A percentile compares a stretch with the other conserved stretches of the same genome.
Evolutionary conservation across 2,797 vertebrate genomes (phyloP).

Genomic region (Danio tinwini): DNA sequence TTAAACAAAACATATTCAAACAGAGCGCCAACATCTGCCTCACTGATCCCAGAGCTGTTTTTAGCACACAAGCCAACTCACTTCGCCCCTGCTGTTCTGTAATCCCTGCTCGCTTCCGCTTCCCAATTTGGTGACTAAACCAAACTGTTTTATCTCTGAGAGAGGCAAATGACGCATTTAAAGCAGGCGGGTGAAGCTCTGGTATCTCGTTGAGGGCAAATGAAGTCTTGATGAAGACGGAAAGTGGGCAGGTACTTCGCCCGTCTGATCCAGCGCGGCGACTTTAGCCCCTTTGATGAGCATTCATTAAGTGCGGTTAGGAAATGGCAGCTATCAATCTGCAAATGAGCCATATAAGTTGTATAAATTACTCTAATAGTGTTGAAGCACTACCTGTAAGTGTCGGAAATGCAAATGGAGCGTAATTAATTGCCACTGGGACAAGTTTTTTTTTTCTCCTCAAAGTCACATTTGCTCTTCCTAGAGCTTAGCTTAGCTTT

Average conservation of each 20-base stretch:
- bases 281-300: slow-evolving; percentile 68
- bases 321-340: slow-evolving; percentile 79
- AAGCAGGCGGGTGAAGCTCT: slow-evolving; percentile 48
- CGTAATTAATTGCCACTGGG: slow-evolving; percentile 61
- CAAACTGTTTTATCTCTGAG: slow-evolving; percentile 67
- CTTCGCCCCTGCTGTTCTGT: slow-evolving; percentile 51
- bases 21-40: slow-evolving; percentile 27
- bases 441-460: slow-evolving; percentile 15
- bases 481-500: neutral
- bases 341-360: slow-evolving; percentile 72
- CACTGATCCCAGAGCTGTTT: slow-evolving; percentile 42
- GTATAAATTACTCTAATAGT: slow-evolving; percentile 68
- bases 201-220: slow-evolving; percentile 53
- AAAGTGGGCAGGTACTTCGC: slow-evolving; percentile 61
- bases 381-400: slow-evolving; percentile 64
- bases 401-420: slow-evolving; percentile 75
- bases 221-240: slow-evolving; percentile 73
- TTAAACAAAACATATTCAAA: slow-evolving; percentile 16
- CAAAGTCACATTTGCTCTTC: slow-evolving; percentile 42
- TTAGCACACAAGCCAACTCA: slow-evolving; percentile 23
- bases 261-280: slow-evolving; percentile 61
- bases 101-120: slow-evolving; percentile 57
- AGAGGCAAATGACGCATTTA: slow-evolving; percentile 64
- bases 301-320: slow-evolving; percentile 73
- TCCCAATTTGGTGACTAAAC: slow-evolving; percentile 64